These are phyloP conservation scores for Dendrolimus kikuchii DNA, from an alignment of 1,140 invertebrate species.

Conservation along the genomic window DNA sequence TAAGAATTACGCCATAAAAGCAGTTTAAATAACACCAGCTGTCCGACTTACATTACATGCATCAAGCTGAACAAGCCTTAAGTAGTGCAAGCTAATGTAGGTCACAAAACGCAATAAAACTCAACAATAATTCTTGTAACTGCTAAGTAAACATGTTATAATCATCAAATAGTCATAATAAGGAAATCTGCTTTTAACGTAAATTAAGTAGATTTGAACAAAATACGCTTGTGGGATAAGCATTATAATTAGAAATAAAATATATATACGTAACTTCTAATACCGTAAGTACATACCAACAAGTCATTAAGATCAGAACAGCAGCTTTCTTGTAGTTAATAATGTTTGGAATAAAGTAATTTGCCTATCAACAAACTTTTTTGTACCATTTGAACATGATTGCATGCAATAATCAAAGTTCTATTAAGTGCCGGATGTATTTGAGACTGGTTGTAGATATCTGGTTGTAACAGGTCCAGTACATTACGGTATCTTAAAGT, in stretches of 20 bases:
- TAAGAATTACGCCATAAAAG: too few relatives aligned
- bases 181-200: too few relatives aligned
- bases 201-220: too few relatives aligned
- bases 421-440: conserved; percentile 14
- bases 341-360: too few relatives aligned
- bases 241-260: too few relatives aligned
- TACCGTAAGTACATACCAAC: too few relatives aligned
- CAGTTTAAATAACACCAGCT: too few relatives aligned
- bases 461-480: conserved; percentile 10
- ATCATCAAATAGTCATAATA: background rate
- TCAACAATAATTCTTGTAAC: conserved; percentile 2
- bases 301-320: too few relatives aligned
- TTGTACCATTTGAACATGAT: background rate
- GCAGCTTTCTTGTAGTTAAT: too few relatives aligned
- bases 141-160: conserved; percentile 1
- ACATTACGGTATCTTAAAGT: conserved; percentile 21
- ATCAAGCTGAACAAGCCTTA: conserved; percentile 2
- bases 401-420: conserved; percentile 1
- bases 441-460: conserved; percentile 13
- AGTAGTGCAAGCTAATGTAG: conserved; percentile 6
- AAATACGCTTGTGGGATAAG: too few relatives aligned
- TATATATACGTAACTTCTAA: too few relatives aligned
- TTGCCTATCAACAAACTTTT: too few relatives aligned
- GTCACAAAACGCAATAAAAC: conserved; percentile 8
- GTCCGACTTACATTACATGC: background rate